Base-by-base conservation (phyloP, 2,113 vertebrate genomes). In the Mixornis gularis region DNA sequence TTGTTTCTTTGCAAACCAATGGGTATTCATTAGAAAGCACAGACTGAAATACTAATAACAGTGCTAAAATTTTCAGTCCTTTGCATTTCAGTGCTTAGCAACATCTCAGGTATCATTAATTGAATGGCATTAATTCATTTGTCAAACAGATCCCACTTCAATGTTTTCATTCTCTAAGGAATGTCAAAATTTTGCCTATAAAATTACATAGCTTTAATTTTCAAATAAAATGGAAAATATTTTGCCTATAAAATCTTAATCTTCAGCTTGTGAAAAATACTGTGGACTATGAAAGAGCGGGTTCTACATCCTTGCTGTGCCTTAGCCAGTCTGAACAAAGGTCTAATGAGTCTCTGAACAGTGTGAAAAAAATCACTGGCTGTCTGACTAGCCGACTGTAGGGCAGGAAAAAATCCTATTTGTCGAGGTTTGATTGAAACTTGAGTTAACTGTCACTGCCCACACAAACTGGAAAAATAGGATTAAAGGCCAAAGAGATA, bases 401-500 rank as follows among this genome's bases (percentile, higher is more conserved):
- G 38, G 91, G 82, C 92, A 96, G 92, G 79, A 60, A 95, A 90
- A 92, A 87, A 91, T 87, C 74, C 79, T 89, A 43, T 94, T 91
- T n/a, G 9, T 82, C 92, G n/a, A 38, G 10, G 9, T 97, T 90
- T 95, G 94, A 91, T 13, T 91, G 96, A 93, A 94, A 87, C 79
- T 76, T 51, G 43, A n/a, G 36, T 74, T 92, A 95, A 91, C 93
- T 40, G 34, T 38, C 85, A 40, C 7, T 48, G 85, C 95, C 95
- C 91, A 79, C 88, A 74, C 87, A 48, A 89, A 79, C 81, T 0
- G 1, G 95, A 88, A 89, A 92, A 91, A 65, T 4, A 30, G 26
- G 92, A 96, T 94, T 88, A 96, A 89, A 95, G 95, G 84, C 93
- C 92, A 71, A 68, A 60, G 70, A 92, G 85, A 90, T 84, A 92